A percentile compares a stretch with the other conserved stretches of the same genome.
Conservation (phyloP, 2,797 vertebrate genomes). For the Onychomys leucogaster region DNA sequence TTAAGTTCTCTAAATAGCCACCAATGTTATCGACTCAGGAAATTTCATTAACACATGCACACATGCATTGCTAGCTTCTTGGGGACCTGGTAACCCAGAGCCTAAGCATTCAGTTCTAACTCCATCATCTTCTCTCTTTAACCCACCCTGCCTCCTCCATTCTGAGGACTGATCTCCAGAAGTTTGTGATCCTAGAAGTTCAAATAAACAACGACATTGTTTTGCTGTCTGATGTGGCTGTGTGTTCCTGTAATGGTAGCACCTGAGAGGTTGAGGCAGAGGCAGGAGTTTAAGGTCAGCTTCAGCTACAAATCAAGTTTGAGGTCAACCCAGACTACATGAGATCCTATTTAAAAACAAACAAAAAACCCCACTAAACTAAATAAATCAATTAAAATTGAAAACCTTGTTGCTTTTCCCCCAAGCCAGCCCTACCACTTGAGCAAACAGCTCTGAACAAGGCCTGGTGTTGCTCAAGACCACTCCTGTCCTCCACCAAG, state of each 20-base stretch:
- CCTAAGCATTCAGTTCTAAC: neutral
- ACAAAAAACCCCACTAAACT: neutral
- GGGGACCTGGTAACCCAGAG: neutral
- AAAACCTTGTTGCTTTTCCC: constrained; percentile 27
- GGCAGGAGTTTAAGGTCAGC: neutral
- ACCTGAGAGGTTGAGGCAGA: neutral
- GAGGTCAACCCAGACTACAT: neutral
- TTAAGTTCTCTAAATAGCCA: constrained; percentile 36
- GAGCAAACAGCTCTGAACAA: constrained; percentile 62
- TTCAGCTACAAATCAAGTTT: neutral
- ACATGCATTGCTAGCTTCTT: no score
- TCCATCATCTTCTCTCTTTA: neutral
- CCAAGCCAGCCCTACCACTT: constrained; percentile 47
- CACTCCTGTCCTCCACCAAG: constrained; percentile 43
- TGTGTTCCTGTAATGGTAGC: neutral
- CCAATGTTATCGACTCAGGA: neutral
- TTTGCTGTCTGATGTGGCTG: neutral
- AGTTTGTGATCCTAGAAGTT: neutral
- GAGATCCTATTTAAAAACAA: neutral
- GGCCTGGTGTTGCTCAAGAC: constrained; percentile 56
- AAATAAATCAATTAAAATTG: neutral
- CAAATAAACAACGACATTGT: constrained; percentile 9
- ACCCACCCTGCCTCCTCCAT: neutral
- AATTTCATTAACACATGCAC: neutral
- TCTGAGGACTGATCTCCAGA: neutral